Evolutionary conservation across 1,140 invertebrate genomes (phyloP).

Genomic region (Saxidomus purpurata): DNA sequence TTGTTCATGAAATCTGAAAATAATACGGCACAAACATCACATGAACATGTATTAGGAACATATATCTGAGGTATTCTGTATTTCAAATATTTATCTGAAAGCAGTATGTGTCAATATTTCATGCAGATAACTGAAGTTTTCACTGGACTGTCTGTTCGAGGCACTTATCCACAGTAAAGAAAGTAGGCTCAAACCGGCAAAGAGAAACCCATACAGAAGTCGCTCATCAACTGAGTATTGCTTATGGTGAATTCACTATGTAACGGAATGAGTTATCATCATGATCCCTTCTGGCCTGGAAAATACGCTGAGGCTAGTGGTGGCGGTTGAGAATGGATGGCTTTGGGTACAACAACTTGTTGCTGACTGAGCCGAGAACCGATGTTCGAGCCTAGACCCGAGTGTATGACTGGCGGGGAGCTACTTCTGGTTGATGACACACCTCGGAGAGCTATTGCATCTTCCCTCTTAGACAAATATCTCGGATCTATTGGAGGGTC

Average conservation of each 20-base stretch:
- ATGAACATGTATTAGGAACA: no score
- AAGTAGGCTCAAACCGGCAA: no score
- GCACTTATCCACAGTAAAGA: no score
- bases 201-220: no score
- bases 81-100: no score
- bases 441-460: conserved; percentile 79
- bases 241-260: neutral
- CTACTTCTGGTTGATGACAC: conserved; percentile 63
- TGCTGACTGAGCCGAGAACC: conserved; percentile 76
- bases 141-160: no score
- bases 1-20: no score
- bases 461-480: conserved; percentile 80
- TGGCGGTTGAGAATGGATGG: conserved; percentile 74
- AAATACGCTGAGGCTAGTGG: conserved; percentile 83
- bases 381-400: conserved; percentile 32
- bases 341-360: conserved; percentile 76
- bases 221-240: no score
- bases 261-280: conserved; percentile 62
- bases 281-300: conserved; percentile 80
- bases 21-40: no score
- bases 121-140: no score
- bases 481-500: conserved; percentile 82
- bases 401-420: conserved; percentile 68
- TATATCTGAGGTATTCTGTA: no score
- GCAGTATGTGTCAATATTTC: no score